phyloP scores from a whole-genome alignment of 2,888 invertebrate species.

The Apotomis betuletana region DNA sequence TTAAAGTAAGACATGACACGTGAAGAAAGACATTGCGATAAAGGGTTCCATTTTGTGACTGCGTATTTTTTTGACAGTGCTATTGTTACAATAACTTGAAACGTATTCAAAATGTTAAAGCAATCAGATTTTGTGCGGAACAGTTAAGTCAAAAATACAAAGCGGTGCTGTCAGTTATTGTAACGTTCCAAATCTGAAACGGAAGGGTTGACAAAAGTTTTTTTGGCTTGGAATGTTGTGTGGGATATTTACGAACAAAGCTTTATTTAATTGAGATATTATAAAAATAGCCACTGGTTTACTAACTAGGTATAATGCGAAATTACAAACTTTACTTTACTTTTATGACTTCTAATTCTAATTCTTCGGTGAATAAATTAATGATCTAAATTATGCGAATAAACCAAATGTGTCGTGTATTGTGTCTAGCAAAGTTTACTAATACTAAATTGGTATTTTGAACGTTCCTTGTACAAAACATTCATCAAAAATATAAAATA shows the following conservation, averaged over 20 bases:
- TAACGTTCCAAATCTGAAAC: conserved; percentile 49
- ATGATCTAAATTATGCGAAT: no score
- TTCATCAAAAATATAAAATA: no score
- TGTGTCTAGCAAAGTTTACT: no score
- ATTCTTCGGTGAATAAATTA: no score
- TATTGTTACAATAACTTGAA: conserved; percentile 58
- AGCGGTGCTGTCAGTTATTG: conserved; percentile 50
- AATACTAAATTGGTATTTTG: no score
- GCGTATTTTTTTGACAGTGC: conserved; percentile 72
- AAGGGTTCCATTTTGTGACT: conserved; percentile 64
- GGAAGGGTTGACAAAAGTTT: conserved; percentile 53
- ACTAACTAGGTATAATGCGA: no score
- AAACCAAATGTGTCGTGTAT: no score
- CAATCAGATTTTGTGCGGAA: conserved; percentile 52
- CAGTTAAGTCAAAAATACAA: conserved; percentile 49
- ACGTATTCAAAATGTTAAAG: conserved; percentile 61
- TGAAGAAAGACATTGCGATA: conserved; percentile 51
- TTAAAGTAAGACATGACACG: conserved; percentile 64
- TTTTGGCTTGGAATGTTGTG: conserved; percentile 2
- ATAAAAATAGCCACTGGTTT: neutral
- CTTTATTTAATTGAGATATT: neutral
- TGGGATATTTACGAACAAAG: neutral
- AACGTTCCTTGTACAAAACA: no score
- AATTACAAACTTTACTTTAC: no score
- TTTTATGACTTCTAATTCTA: no score